A percentile compares a stretch with the other conserved stretches of the same genome.
Evolutionary conservation across 1,140 invertebrate species (phyloP).

Genomic region (Drosophila arizonae): DNA sequence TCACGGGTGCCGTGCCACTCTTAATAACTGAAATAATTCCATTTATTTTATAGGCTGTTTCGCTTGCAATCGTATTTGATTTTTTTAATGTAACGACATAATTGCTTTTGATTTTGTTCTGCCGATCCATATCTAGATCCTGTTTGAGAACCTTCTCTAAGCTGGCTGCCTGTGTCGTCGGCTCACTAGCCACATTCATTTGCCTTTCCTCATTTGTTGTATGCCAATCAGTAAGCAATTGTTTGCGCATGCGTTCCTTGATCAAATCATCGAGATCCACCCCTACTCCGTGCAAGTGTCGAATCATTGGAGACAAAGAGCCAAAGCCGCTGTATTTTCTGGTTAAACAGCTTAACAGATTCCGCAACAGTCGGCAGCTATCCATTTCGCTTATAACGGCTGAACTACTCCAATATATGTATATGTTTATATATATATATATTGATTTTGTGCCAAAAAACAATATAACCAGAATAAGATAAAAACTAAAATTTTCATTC

Average conservation of each 20-base stretch:
- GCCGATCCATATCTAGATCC: background rate
- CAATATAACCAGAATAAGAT: background rate
- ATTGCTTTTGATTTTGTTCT: too few species aligned
- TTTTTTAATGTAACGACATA: too few species aligned
- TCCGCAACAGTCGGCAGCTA: background rate
- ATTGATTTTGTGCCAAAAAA: background rate
- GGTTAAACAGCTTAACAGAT: background rate
- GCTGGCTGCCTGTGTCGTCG: background rate
- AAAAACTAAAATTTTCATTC: background rate
- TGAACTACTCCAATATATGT: background rate
- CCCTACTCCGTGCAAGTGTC: background rate
- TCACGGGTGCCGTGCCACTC: too few species aligned
- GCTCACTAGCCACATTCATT: background rate
- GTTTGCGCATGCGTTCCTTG: slow-evolving; percentile 1
- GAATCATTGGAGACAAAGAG: background rate
- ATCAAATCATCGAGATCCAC: background rate
- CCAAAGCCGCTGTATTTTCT: background rate
- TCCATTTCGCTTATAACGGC: background rate
- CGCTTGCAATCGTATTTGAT: too few species aligned
- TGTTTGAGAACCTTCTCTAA: background rate
- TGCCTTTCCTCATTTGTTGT: background rate
- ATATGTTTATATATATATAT: background rate
- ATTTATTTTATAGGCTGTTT: too few species aligned
- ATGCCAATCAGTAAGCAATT: background rate
- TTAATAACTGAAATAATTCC: too few species aligned